Conservation (phyloP, 2,113 vertebrate genomes). For the Tupaia chinensis region DNA sequence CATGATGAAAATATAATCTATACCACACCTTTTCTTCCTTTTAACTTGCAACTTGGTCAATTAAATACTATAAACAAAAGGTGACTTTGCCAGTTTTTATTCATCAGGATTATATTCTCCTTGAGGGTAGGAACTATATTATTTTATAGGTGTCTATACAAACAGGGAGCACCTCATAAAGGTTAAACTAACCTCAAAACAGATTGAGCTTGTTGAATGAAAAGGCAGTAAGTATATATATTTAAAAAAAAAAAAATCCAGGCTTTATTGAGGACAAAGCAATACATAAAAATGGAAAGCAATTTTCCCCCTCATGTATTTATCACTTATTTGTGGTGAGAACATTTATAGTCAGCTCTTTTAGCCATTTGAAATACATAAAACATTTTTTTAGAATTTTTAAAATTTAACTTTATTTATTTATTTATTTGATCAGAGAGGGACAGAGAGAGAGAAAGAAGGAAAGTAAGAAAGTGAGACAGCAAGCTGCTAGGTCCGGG, state of each 20-base stretch:
- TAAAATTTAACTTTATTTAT: too few species aligned
- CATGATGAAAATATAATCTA: slow-evolving; percentile 30
- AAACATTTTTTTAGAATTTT: too few species aligned
- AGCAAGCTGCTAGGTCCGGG: too few species aligned
- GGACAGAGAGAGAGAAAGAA: too few species aligned
- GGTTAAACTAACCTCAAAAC: slow-evolving; percentile 51
- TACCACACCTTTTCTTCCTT: not conserved
- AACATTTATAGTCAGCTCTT: too few species aligned
- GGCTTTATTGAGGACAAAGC: slow-evolving; percentile 37
- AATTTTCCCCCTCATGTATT: not conserved
- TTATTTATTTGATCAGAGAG: too few species aligned
- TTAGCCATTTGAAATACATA: too few species aligned
- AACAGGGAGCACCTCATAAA: slow-evolving; percentile 22
- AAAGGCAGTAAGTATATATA: not conserved
- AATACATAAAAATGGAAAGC: slow-evolving; percentile 46
- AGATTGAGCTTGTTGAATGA: slow-evolving; percentile 19
- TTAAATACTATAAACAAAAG: slow-evolving; percentile 44
- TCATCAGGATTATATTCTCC: slow-evolving; percentile 42
- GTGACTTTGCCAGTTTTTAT: not conserved
- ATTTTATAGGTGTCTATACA: slow-evolving; percentile 64
- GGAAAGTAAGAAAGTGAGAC: too few species aligned
- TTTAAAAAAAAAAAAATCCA: not conserved
- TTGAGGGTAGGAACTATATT: slow-evolving; percentile 43
- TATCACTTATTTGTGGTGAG: too few species aligned
- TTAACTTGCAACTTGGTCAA: not conserved